Percentiles rank a stretch among this genome's conserved stretches.
These are phyloP conservation scores for Adineta ricciae DNA, from an alignment of 2,888 invertebrate species.

Conservation along the genomic window DNA sequence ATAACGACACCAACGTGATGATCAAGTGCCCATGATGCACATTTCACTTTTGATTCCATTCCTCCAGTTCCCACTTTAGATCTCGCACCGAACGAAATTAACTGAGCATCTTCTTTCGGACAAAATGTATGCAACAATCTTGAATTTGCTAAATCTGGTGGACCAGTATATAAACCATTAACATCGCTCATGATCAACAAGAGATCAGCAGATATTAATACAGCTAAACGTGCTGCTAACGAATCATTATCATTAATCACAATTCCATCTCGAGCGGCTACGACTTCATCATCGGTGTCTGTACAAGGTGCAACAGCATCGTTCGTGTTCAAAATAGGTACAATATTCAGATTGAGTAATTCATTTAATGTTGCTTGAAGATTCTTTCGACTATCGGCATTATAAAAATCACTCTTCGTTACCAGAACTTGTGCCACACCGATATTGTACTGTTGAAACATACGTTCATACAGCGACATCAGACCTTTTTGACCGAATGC, in stretches of 20 bases:
- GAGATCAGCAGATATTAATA: slow-evolving; percentile 80
- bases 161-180: slow-evolving; percentile 91
- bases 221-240: slow-evolving; percentile 83
- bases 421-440: slow-evolving; percentile 94
- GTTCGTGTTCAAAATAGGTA: slow-evolving; percentile 96
- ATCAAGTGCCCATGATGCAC: slow-evolving; percentile 58
- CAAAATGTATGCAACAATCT: slow-evolving; percentile 83
- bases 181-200: slow-evolving; percentile 96
- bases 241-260: slow-evolving; percentile 94
- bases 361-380: slow-evolving; percentile 84
- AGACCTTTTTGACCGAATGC: slow-evolving; percentile 96
- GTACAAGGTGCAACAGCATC: slow-evolving; percentile 71
- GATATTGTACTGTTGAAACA: slow-evolving; percentile 97
- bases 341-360: slow-evolving; percentile 85
- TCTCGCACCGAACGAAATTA: slow-evolving; percentile 81
- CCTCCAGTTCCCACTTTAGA: slow-evolving; percentile 84
- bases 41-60: slow-evolving; percentile 90
- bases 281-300: slow-evolving; percentile 68
- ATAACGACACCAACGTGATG: not conserved
- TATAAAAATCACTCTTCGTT: slow-evolving; percentile 94
- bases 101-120: slow-evolving; percentile 60
- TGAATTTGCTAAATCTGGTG: slow-evolving; percentile 82
- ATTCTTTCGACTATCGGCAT: slow-evolving; percentile 82
- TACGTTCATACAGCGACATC: slow-evolving; percentile 98
- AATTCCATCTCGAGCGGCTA: slow-evolving; percentile 51